These are phyloP conservation scores for Adoxophyes honmai DNA, from an alignment of 1,140 invertebrate genomes.

Conservation along the genomic window DNA sequence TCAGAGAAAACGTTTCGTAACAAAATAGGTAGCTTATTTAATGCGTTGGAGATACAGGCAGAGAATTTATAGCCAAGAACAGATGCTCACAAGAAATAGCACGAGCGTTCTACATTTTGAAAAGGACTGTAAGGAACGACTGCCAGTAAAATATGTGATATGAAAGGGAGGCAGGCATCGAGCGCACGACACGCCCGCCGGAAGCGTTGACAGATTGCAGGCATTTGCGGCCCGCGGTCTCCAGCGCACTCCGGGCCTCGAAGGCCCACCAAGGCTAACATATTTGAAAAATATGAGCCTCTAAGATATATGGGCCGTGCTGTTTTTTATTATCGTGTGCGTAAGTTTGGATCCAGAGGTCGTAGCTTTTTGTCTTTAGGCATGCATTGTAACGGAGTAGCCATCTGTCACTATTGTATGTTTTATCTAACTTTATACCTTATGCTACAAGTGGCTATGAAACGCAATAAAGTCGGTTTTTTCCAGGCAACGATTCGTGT, in stretches of 20 bases:
- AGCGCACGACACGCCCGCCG: conserved; percentile 14
- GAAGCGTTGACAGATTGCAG: conserved; percentile 26
- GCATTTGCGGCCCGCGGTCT: conserved; percentile 2
- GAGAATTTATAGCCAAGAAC: neutral
- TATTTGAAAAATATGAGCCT: conserved; percentile 10
- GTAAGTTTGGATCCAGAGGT: neutral
- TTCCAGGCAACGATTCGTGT: no score
- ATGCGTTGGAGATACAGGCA: no score
- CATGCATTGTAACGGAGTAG: no score
- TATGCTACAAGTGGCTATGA: no score
- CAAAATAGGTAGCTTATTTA: no score
- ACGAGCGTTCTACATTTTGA: no score
- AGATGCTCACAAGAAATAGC: neutral
- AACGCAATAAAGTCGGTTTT: no score
- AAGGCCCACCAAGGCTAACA: neutral
- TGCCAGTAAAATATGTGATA: conserved; percentile 18
- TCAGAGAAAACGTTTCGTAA: neutral
- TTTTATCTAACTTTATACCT: no score
- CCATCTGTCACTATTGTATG: no score
- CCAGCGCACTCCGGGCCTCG: conserved; percentile 2
- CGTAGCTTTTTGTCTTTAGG: no score
- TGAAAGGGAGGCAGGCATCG: conserved; percentile 9
- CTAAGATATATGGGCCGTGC: conserved; percentile 10
- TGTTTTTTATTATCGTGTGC: neutral
- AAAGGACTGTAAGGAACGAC: conserved; percentile 8